Base-by-base conservation (phyloP, 1,140 invertebrate genomes). In the Drosophila seguyi region DNA sequence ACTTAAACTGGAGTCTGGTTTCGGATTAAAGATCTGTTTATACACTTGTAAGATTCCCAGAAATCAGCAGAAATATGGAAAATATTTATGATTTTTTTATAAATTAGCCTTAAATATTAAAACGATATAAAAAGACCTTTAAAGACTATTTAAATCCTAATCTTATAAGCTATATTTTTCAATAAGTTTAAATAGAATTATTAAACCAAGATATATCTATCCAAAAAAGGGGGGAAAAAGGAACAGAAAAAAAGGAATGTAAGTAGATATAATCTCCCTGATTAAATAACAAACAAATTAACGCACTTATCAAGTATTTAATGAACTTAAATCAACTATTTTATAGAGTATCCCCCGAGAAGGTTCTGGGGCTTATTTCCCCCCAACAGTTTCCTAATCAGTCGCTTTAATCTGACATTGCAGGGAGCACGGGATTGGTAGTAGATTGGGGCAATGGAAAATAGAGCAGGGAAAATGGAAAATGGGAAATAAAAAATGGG, bases 371-470 rank as follows among this genome's bases (percentile, higher is more conserved):
- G 1, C 18, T 25, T 60, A 25, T 20, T 13, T 14, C 36, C n/a
- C n/a, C n/a, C 25, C 25, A 34, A 0, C 31, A 14, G 3, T 31
- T 42, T 18, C 13, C 61, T 61, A 42, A 60, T 63, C 61, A 61
- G 4, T 27, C 4, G 25, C 7, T 25, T 59, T 41, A 63, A 63
- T 63, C 56, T 41, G 27, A 42, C 52, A 22, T 52, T 34, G 53
- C 20, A 6, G 36, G 10, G 10, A 11, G n/a, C n/a, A 18, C 1
- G 11, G 4, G 18, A 11, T 31, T 6, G 27, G n/a, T 8, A 6
- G n/a, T 8, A 6, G n/a, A 20, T 31, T 18, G 27, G 27, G 48
- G 3, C 7, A 18, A 27, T 27, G 48, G 48, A 2, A 47, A n/a
- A n/a, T n/a, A n/a, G n/a, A n/a, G n/a, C n/a, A n/a, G n/a, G 48